Conservation (phyloP, 53 echinoderm and acorn worm species). For the Luidia sarsii region DNA sequence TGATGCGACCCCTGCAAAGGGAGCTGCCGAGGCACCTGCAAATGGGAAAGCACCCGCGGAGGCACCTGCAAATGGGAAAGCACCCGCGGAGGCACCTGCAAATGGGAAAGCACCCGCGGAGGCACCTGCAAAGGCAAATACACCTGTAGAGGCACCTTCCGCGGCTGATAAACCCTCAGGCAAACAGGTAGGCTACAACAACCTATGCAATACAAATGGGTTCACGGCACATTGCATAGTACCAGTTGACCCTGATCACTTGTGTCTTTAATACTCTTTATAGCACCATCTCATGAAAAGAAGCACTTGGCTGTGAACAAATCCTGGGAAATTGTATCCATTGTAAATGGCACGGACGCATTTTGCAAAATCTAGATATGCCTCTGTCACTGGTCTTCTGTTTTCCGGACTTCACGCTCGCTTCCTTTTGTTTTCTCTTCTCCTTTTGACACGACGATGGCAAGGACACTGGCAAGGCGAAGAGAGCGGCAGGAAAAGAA, state of each 20-base stretch:
- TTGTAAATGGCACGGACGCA: not conserved
- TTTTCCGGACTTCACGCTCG: not conserved
- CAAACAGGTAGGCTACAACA: not conserved
- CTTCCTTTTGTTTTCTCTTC: not conserved
- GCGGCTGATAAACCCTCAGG: not conserved
- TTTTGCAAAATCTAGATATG: not conserved
- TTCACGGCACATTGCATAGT: not conserved
- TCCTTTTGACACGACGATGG: not conserved
- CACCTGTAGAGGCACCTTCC: not conserved
- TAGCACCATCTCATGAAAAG: not conserved
- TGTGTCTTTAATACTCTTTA: no score
- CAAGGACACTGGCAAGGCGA: not conserved
- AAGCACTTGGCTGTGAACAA: not conserved
- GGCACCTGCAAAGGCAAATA: not conserved
- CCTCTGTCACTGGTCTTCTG: not conserved
- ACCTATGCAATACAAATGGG: not conserved
- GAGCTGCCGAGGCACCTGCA: no score
- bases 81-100: no score
- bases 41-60: no score
- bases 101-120: not conserved
- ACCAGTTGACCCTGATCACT: not conserved
- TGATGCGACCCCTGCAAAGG: no score
- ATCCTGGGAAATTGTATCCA: not conserved
- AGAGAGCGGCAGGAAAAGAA: not conserved
- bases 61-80: no score